Evolutionary conservation across 2,888 invertebrate species (phyloP).

Genomic region (Phlogophora meticulosa): DNA sequence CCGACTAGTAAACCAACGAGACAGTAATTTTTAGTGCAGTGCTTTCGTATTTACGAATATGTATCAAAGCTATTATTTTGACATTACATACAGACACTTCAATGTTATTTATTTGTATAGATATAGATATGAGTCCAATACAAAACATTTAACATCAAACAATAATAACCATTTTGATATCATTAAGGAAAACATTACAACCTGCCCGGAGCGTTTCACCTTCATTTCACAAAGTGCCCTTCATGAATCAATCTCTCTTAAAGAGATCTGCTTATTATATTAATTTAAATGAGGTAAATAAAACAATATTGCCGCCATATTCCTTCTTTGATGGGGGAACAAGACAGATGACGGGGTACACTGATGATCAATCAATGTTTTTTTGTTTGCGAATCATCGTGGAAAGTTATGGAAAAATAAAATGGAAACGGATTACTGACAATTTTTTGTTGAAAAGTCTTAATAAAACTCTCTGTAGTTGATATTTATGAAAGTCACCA

Average conservation of each 20-base stretch:
- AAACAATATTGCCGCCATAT: constrained; percentile 42
- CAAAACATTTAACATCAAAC: too few relatives aligned
- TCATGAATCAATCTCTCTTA: constrained; percentile 50
- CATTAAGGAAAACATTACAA: constrained; percentile 23
- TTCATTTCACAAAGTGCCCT: constrained; percentile 21
- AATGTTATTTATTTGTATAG: too few relatives aligned
- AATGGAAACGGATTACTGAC: too few relatives aligned
- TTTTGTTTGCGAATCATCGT: constrained; percentile 27
- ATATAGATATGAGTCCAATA: too few relatives aligned
- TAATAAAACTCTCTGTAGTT: too few relatives aligned
- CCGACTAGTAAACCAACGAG: too few relatives aligned
- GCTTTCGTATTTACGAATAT: too few relatives aligned
- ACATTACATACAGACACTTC: too few relatives aligned
- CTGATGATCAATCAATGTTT: constrained; percentile 43
- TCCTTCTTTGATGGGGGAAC: constrained; percentile 31
- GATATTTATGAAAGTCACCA: too few relatives aligned
- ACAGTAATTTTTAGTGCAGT: too few relatives aligned
- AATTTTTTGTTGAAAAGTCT: background rate
- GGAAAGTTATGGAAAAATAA: background rate
- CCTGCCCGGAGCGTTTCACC: background rate
- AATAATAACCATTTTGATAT: constrained; percentile 26
- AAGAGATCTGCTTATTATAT: constrained; percentile 33
- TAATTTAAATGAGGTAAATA: constrained; percentile 54
- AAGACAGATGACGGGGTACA: constrained; percentile 40
- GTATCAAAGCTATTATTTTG: too few relatives aligned